Conservation (phyloP, 2,888 invertebrate species). For the Lysandra bellargus region DNA sequence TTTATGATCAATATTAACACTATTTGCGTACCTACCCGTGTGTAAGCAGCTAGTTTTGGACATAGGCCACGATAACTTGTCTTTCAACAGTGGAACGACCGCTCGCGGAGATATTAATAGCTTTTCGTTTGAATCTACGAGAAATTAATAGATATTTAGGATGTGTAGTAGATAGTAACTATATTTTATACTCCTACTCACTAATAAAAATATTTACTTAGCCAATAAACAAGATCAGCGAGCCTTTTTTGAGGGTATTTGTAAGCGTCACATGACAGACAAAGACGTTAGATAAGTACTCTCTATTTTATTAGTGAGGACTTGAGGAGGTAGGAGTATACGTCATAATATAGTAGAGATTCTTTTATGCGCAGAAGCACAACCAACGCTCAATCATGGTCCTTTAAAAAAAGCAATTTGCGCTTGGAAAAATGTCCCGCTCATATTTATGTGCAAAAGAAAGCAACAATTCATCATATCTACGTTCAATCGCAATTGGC, state of each 20-base stretch:
- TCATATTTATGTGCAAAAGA: background rate
- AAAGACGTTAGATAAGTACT: no score
- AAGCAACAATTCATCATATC: background rate
- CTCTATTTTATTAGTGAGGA: no score
- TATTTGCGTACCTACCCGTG: background rate
- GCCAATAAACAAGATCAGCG: no score
- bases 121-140: background rate
- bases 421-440: background rate
- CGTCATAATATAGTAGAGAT: no score
- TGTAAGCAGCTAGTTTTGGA: background rate
- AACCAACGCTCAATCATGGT: background rate
- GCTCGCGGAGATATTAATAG: background rate
- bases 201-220: no score
- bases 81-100: conserved; percentile 2
- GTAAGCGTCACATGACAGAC: no score
- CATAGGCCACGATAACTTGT: background rate
- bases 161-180: no score
- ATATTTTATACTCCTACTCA: no score
- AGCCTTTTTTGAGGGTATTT: no score
- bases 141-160: background rate
- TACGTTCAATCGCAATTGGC: conserved; percentile 5
- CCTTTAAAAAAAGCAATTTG: background rate
- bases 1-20: background rate
- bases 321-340: no score
- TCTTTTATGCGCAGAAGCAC: no score